Evolutionary conservation across 2,113 vertebrate species (phyloP).

Genomic region (Festucalex cinctus): DNA sequence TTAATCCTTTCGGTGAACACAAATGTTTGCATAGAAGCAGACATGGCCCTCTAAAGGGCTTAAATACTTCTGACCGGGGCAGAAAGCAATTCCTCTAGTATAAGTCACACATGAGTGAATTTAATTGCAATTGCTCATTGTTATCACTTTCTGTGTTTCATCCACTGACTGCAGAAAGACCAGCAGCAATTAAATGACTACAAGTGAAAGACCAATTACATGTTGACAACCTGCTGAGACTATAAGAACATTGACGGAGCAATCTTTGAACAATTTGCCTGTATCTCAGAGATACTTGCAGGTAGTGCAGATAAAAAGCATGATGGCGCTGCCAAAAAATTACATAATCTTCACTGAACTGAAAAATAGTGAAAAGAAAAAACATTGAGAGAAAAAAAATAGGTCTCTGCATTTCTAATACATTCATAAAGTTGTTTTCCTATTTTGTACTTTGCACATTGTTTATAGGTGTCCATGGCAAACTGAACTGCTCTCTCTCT

Average conservation of each 20-base stretch:
- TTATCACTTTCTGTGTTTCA: slow-evolving; percentile 72
- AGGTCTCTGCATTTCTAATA: slow-evolving; percentile 33
- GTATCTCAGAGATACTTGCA: slow-evolving; percentile 40
- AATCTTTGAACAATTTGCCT: slow-evolving; percentile 45
- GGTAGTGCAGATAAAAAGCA: slow-evolving; percentile 32
- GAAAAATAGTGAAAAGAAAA: slow-evolving; percentile 31
- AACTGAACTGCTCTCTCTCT: slow-evolving; percentile 10
- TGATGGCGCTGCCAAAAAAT: slow-evolving; percentile 43
- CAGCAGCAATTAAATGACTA: slow-evolving; percentile 68
- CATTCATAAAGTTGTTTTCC: slow-evolving; percentile 29
- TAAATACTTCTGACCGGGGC: slow-evolving; percentile 54
- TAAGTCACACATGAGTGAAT: slow-evolving; percentile 72
- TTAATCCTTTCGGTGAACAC: slow-evolving; percentile 19
- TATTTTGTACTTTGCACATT: slow-evolving; percentile 26
- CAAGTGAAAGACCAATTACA: slow-evolving; percentile 64
- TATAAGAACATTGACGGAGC: slow-evolving; percentile 57
- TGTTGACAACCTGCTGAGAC: slow-evolving; percentile 61
- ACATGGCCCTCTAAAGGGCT: slow-evolving; percentile 32
- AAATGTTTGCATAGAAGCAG: slow-evolving; percentile 44
- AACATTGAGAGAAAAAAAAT: slow-evolving; percentile 10
- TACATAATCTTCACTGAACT: slow-evolving; percentile 56
- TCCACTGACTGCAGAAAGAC: slow-evolving; percentile 57
- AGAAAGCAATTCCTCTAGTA: slow-evolving; percentile 69
- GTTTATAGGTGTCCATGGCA: slow-evolving; percentile 21
- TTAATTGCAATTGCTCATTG: slow-evolving; percentile 70